Conservation (phyloP, 2,888 invertebrate genomes). For the Argyresthia goedartella region DNA sequence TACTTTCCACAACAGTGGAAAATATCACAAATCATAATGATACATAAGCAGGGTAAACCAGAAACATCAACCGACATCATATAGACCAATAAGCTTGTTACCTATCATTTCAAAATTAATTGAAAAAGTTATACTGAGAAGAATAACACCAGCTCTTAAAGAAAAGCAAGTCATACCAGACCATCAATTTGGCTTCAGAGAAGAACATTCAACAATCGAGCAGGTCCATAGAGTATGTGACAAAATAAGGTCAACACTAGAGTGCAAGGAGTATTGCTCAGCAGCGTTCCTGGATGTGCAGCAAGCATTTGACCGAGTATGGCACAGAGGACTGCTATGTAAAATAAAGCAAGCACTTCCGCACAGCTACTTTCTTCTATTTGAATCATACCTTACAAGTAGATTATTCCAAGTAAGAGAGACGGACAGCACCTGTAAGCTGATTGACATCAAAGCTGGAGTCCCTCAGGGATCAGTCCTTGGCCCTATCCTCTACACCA, state of each 20-base stretch:
- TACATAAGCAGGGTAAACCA: background rate
- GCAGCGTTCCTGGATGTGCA: constrained; percentile 15
- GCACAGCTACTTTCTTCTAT: background rate
- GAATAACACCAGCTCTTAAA: constrained; percentile 8
- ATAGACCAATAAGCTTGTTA: constrained; percentile 1
- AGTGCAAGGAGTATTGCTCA: constrained; percentile 15
- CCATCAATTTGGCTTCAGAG: constrained; percentile 10
- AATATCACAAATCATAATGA: constrained; percentile 3
- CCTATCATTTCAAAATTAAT: constrained; percentile 2
- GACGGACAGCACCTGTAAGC: background rate
- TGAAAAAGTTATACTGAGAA: constrained; percentile 4
- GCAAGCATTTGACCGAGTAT: constrained; percentile 19
- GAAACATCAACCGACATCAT: background rate
- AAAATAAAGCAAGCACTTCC: constrained; percentile 12
- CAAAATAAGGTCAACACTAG: constrained; percentile 9
- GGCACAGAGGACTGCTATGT: constrained; percentile 14
- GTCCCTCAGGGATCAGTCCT: constrained; percentile 4
- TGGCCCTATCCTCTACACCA: constrained; percentile 2
- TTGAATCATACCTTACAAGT: constrained; percentile 5
- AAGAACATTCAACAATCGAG: constrained; percentile 12
- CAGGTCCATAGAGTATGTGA: constrained; percentile 13
- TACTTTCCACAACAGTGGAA: background rate
- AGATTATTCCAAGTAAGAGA: constrained; percentile 5
- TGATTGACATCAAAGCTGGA: constrained; percentile 4
- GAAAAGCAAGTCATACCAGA: constrained; percentile 5